Evolutionary conservation across 1,140 invertebrate genomes (phyloP).

Genomic region (Gerris buenoi): DNA sequence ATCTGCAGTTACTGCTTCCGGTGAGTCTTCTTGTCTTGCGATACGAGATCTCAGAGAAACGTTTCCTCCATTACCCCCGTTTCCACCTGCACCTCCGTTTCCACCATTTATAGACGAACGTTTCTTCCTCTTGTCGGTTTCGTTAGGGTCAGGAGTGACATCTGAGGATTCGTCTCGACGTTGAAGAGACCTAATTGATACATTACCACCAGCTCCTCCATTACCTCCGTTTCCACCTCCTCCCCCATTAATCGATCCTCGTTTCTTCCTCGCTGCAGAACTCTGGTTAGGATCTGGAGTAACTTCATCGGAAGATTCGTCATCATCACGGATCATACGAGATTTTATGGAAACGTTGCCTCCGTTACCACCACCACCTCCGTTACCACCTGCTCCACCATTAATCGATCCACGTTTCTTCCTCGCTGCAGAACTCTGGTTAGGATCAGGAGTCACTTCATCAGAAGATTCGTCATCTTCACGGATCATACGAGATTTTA

Average conservation of each 20-base stretch:
- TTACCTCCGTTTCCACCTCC: not conserved
- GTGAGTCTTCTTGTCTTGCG: no score
- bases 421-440: no score
- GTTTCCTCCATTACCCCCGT: not conserved
- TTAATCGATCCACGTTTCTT: not conserved
- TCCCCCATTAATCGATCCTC: not conserved
- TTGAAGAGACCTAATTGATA: not conserved
- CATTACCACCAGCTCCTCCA: not conserved
- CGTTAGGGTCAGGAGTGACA: not conserved
- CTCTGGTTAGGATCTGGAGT: no score
- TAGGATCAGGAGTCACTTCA: no score
- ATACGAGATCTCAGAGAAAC: not conserved
- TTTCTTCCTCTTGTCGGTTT: not conserved
- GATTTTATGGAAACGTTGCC: not conserved
- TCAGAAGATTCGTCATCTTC: no score
- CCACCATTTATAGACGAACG: not conserved
- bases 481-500: not conserved
- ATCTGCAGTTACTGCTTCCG: no score
- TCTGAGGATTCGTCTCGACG: not conserved
- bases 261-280: not conserved
- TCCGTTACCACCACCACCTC: not conserved
- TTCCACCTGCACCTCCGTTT: not conserved
- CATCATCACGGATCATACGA: not conserved
- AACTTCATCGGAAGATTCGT: not conserved
- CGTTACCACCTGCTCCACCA: not conserved